phyloP scores from a whole-genome alignment of 2,797 vertebrate species.

The Gobio occitaniae region DNA sequence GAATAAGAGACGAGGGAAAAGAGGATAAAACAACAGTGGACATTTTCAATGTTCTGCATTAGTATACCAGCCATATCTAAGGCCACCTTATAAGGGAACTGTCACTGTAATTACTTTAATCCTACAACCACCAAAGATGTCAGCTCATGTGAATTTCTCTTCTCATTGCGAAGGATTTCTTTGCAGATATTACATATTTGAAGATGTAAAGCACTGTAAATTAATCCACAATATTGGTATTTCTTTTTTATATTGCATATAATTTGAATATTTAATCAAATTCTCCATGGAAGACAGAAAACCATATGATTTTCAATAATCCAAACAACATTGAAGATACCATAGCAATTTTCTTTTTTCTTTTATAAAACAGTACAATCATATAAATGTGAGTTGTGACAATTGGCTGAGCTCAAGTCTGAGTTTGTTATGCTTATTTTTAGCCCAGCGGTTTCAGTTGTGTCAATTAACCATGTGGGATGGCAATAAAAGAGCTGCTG shows the following conservation, averaged over 20 bases:
- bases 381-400: background rate
- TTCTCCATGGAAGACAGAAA: too few relatives aligned
- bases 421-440: slow-evolving; percentile 6
- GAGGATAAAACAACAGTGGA: slow-evolving; percentile 6
- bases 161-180: background rate
- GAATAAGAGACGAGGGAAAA: background rate
- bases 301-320: too few relatives aligned
- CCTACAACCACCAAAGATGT: background rate
- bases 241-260: too few relatives aligned
- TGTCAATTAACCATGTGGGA: slow-evolving; percentile 41
- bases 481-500: slow-evolving; percentile 27
- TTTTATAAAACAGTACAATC: background rate
- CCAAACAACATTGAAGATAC: slow-evolving; percentile 11
- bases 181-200: background rate
- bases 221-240: too few relatives aligned
- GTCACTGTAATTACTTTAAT: background rate
- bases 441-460: slow-evolving; percentile 20
- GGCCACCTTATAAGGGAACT: background rate
- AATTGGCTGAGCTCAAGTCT: slow-evolving; percentile 12
- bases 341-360: background rate
- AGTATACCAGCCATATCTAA: background rate
- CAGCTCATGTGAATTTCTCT: background rate
- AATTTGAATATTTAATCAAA: too few relatives aligned
- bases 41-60: background rate
- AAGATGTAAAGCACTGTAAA: background rate